Conservation (phyloP, 2,888 invertebrate species). For the Cistogaster globosa region DNA sequence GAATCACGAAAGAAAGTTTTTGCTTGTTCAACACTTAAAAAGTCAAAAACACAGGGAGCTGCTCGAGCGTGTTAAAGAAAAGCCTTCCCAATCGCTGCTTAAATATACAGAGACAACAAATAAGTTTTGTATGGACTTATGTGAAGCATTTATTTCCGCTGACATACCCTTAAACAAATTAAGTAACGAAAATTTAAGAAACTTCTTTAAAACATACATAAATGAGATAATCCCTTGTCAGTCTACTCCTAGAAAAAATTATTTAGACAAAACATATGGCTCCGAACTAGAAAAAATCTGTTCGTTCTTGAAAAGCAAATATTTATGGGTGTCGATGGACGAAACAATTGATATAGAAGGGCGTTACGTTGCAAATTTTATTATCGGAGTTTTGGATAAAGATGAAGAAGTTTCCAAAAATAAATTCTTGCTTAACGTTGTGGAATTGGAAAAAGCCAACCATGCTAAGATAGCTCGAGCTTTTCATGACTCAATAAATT, state of each 20-base stretch:
- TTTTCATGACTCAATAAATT: slow-evolving; percentile 13
- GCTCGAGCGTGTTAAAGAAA: too few relatives aligned
- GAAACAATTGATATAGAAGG: too few relatives aligned
- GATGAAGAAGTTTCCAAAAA: too few relatives aligned
- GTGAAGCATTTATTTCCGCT: neutral
- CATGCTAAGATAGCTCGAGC: slow-evolving; percentile 19
- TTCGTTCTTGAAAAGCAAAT: neutral
- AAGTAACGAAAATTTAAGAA: neutral
- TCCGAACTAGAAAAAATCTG: neutral
- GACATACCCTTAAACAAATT: too few relatives aligned
- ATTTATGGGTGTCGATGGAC: too few relatives aligned
- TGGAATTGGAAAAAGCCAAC: neutral
- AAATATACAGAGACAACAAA: too few relatives aligned
- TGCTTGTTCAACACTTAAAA: too few relatives aligned
- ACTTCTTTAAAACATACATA: slow-evolving; percentile 6
- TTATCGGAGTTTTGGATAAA: too few relatives aligned
- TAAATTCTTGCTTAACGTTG: too few relatives aligned
- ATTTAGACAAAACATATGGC: neutral
- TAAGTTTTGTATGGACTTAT: slow-evolving; percentile 4
- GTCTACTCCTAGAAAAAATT: neutral
- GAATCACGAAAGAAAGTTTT: neutral
- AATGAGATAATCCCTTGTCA: neutral
- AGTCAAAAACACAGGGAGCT: too few relatives aligned
- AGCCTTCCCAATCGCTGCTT: too few relatives aligned
- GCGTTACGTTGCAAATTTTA: too few relatives aligned